Percentiles rank a stretch among this genome's conserved stretches.
These are phyloP conservation scores for Rutilus rutilus DNA, from an alignment of 2,113 vertebrate species.

Conservation along the genomic window DNA sequence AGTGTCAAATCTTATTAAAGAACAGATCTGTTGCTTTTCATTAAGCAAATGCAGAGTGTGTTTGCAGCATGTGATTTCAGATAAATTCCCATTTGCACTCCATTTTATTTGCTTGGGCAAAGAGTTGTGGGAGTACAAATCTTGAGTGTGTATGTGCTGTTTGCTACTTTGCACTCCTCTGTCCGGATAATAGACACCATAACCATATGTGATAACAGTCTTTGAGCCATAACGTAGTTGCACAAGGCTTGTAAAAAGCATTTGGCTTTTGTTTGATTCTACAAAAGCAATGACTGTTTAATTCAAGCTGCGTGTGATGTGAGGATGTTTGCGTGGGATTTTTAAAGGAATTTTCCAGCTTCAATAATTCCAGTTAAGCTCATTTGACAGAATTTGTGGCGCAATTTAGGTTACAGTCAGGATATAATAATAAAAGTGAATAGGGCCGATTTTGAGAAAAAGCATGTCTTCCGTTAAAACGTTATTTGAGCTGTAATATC, in stretches of 20 bases:
- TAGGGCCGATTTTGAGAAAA: too few relatives aligned
- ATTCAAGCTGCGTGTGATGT: not conserved
- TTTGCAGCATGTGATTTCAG: slow-evolving; percentile 31
- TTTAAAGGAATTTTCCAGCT: not conserved
- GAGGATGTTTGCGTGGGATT: not conserved
- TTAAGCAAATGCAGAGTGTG: slow-evolving; percentile 22
- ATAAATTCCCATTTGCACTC: slow-evolving; percentile 36
- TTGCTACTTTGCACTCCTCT: not conserved
- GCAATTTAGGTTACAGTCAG: too few relatives aligned
- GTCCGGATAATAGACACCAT: not conserved
- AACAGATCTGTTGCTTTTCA: slow-evolving; percentile 63
- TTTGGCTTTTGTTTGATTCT: not conserved
- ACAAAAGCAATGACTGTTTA: not conserved
- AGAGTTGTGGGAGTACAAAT: not conserved
- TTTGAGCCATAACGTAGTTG: not conserved
- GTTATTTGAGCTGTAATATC: not conserved
- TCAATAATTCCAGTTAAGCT: not conserved
- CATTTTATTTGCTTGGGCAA: slow-evolving; percentile 12
- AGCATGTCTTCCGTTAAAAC: not conserved
- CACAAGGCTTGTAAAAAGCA: not conserved
- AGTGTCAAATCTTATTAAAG: slow-evolving; percentile 69
- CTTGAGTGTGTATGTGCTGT: slow-evolving; percentile 12
- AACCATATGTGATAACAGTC: not conserved
- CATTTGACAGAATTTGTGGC: not conserved
- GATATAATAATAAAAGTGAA: too few relatives aligned